phyloP scores from a whole-genome alignment of 2,113 vertebrate genomes.

The Fulmarus glacialis region DNA sequence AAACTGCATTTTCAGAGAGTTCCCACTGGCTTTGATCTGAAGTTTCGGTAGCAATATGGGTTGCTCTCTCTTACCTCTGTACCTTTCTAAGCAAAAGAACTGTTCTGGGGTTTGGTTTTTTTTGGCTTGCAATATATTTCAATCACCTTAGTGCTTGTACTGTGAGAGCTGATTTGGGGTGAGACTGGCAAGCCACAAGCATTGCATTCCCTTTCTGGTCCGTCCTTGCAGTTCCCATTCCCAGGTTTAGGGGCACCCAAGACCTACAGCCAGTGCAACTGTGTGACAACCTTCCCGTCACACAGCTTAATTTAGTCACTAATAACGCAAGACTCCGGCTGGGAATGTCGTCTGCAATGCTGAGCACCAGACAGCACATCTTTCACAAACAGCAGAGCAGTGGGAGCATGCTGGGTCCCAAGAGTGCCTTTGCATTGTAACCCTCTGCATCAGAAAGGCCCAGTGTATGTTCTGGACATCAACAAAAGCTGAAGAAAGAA shows the following conservation, averaged over 20 bases:
- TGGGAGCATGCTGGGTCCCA: not conserved
- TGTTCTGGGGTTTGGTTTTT: not conserved
- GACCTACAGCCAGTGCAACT: not conserved
- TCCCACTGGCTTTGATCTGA: not conserved
- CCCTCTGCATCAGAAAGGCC: not conserved
- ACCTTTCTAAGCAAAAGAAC: not conserved
- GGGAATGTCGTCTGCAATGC: not conserved
- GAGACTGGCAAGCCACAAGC: not conserved
- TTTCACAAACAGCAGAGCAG: not conserved
- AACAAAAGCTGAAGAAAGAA: not conserved
- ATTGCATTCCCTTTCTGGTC: not conserved
- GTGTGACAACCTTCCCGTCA: not conserved
- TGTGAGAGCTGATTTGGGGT: not conserved
- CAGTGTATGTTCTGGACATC: accelerated
- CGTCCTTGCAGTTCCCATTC: not conserved
- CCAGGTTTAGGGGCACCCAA: not conserved
- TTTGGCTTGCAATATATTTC: not conserved
- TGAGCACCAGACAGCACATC: not conserved
- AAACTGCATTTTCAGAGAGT: not conserved
- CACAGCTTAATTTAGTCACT: not conserved
- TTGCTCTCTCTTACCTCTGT: not conserved
- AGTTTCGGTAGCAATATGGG: not conserved
- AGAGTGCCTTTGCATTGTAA: not conserved
- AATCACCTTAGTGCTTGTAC: not conserved
- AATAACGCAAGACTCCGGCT: not conserved